Evolutionary conservation across 2,797 vertebrate species (phyloP), one percentile per base, ranked within the genome.

Genomic region (Carcharodon carcharias): DNA sequence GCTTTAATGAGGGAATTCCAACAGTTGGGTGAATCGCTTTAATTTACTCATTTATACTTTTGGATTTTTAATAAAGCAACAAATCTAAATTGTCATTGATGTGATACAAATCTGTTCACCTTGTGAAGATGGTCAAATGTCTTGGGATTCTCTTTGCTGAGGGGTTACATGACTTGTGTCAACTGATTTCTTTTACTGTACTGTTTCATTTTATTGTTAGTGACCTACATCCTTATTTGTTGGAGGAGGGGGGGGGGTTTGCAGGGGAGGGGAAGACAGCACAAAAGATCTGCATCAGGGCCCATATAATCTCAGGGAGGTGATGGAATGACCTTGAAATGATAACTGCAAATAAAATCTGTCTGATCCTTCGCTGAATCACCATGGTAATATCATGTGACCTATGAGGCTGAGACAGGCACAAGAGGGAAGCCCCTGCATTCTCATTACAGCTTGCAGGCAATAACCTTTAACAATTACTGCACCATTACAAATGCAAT

Each of bases 261-360:
- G 85, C 0, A 5, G 82, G 40, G n/a, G 61, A n/a, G 7, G 61
- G 61, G 61, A 23, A 45, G 6, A 9, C 18, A 45, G 91, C 91
- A 93, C n/a, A 9, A 67, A 92, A 61, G 35, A n/a, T 63, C 31
- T 8, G 35, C 58, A 92, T 40, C 89, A 65, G 61, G 35, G 61
- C 40, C 89, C 89, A 92, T 23, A 61, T 65, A 40, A 92, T 92
- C 35, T 8, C 89, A 92, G 91, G n/a, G 61, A 93, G 91, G 26
- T 23, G 91, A 93, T 93, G n/a, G 21, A 61, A 93, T 93, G 91
- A 93, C 91, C 91, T 63, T 93, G 91, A n/a, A 67, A 67, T 45
- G 45, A 93, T 45, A 45, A 93, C n/a, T 67, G 91, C 61, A 9
- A 45, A 93, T 93, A n/a, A 93, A 67, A 45, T 65, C 61, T 93